Percentiles rank a stretch among this genome's conserved stretches.
phyloP scores from a whole-genome alignment of 2,113 vertebrate genomes.

The Bucco capensis region DNA sequence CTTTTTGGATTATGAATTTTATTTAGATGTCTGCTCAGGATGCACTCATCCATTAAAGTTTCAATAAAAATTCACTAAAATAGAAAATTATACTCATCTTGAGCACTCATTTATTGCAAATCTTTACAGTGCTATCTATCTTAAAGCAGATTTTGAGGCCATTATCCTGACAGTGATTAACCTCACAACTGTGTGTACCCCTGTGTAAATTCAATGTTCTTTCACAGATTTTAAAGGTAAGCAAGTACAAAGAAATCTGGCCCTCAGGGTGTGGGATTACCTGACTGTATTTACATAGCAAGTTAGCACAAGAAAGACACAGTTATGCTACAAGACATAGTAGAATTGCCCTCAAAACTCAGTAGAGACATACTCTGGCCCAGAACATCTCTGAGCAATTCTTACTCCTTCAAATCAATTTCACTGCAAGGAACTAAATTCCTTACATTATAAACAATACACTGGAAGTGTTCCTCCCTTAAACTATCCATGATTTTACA shows the following conservation, averaged over 20 bases:
- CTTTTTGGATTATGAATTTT: neutral
- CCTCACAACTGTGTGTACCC: neutral
- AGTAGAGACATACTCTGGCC: neutral
- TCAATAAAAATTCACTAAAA: neutral
- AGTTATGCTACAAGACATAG: neutral
- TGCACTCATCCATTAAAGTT: neutral
- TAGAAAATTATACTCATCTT: neutral
- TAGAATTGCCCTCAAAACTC: neutral
- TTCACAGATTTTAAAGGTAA: neutral
- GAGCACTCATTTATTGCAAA: neutral
- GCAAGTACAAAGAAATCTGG: neutral
- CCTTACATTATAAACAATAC: neutral
- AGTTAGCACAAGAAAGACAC: neutral
- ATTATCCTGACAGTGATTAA: neutral
- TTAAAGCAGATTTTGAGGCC: neutral
- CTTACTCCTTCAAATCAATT: neutral
- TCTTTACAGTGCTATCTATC: neutral
- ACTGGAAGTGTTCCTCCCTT: neutral
- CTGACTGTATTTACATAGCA: neutral
- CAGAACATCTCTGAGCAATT: neutral
- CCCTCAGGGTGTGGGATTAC: neutral
- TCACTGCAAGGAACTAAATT: neutral
- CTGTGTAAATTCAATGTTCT: neutral
- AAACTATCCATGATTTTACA: neutral
- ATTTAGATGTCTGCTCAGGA: neutral